Base-by-base conservation (phyloP, 2,888 invertebrate species). In the Cetonia aurata region DNA sequence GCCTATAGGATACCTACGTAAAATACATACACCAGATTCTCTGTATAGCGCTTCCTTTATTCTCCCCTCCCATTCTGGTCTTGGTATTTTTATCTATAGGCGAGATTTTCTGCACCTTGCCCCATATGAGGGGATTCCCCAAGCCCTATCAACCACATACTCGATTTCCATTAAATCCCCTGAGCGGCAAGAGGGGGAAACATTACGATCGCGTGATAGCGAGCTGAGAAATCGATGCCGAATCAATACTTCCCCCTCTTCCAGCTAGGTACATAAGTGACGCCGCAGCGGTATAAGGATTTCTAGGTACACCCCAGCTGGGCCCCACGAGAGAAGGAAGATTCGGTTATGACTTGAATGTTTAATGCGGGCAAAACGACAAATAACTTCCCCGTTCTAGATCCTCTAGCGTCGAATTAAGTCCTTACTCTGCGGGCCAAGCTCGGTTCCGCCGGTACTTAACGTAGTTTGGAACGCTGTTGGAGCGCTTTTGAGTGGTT, bases 261-360 rank as follows among this genome's bases (percentile, higher is more conserved):
- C 9, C 15, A 42, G 6, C n/a, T 12, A 10, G 57, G 17, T 44
- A n/a, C n/a, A n/a, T n/a, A 44, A 33, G 50, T 50, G 9, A 25
- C 59, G 33, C 31, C 59, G 33, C 31, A 46, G 48, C 10, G 15
- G 1, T 9, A 31, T 50, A 37, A 37, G 50, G 62, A 65, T 65
- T 50, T 65, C 62, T 48, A 17, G 37, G 19, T 33, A 50, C 33
- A 60, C 52, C 8, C 9, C 52, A 19, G 1, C 12, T 9, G 9
- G 6, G 50, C 41, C 1, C 15, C 33, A 46, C 33, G 15, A 48
- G 62, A 65, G 62, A 37, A 37, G 41, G 62, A 50, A 65, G 50
- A 52, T 65, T 65, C 62, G 62, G 62, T 65, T 65, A 65, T 65
- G 62, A 65, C 50, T 65, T 65, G 62, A 65, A 65, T 65, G 50